Evolutionary conservation across 2,113 vertebrate species (phyloP).

Genomic region (Oxygymnocypris stewartii): DNA sequence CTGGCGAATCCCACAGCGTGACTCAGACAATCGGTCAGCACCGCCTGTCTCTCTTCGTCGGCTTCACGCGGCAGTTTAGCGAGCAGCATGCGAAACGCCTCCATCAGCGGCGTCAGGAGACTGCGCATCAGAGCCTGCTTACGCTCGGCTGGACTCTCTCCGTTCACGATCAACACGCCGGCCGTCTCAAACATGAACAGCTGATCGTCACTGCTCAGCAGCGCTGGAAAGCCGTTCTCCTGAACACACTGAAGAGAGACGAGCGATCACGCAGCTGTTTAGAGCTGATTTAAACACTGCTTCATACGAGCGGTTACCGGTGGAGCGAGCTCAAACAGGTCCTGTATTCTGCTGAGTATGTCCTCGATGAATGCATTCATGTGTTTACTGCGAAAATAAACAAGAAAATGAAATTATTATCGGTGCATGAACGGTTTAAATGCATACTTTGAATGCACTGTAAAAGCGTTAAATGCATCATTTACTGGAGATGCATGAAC

Average conservation of each 20-base stretch:
- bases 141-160: constrained; percentile 87
- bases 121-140: constrained; percentile 94
- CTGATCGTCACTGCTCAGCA: constrained; percentile 95
- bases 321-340: constrained; percentile 89
- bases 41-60: constrained; percentile 86
- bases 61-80: constrained; percentile 85
- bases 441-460: background rate
- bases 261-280: background rate
- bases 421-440: too few relatives aligned
- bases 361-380: constrained; percentile 96
- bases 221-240: constrained; percentile 90
- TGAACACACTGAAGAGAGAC: constrained; percentile 56
- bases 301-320: constrained; percentile 75
- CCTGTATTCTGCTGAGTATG: constrained; percentile 94
- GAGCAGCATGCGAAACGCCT: constrained; percentile 89
- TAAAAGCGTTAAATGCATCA: background rate
- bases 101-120: constrained; percentile 89
- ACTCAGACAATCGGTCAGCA: constrained; percentile 90
- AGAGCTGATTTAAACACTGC: background rate
- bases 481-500: background rate
- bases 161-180: constrained; percentile 91
- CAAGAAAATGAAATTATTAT: background rate
- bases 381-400: constrained; percentile 80
- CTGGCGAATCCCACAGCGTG: constrained; percentile 97
- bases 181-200: constrained; percentile 97